phyloP scores from a whole-genome alignment of 2,113 vertebrate genomes.

The Chascanopsetta lugubris region DNA sequence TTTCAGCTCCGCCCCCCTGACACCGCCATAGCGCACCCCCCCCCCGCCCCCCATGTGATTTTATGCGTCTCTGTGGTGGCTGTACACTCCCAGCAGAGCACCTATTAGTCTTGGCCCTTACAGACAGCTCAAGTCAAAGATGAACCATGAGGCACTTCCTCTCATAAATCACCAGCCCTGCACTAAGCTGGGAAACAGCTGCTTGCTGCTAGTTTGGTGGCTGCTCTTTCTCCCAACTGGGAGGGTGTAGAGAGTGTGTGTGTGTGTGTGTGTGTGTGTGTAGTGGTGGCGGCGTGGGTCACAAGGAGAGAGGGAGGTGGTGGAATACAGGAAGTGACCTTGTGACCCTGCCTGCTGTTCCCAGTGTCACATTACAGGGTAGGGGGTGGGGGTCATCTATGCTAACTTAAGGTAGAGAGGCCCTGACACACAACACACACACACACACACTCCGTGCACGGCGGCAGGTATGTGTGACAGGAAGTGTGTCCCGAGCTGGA shows the following conservation, averaged over 20 bases:
- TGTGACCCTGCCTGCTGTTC: conserved; percentile 92
- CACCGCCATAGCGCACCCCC: background rate
- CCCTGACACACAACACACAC: conserved; percentile 42
- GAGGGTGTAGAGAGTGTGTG: conserved; percentile 32
- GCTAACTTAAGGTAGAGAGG: conserved; percentile 53
- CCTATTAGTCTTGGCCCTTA: conserved; percentile 76
- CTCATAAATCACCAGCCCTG: conserved; percentile 90
- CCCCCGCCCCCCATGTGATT: conserved; percentile 42
- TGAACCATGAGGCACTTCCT: conserved; percentile 81
- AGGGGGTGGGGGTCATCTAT: conserved; percentile 27
- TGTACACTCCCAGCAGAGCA: conserved; percentile 72
- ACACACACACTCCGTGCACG: conserved; percentile 20
- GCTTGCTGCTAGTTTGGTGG: conserved; percentile 84
- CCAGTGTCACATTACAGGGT: conserved; percentile 73
- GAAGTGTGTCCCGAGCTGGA: conserved; percentile 3
- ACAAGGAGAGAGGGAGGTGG: conserved; percentile 57
- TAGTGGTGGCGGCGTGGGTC: conserved; percentile 12
- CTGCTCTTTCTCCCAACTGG: conserved; percentile 80
- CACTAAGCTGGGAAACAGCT: conserved; percentile 97
- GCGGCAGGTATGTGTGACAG: conserved; percentile 31
- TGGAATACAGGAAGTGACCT: conserved; percentile 93
- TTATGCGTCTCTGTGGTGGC: conserved; percentile 66
- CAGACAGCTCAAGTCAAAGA: conserved; percentile 80
- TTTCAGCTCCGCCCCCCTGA: conserved; percentile 25
- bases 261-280: background rate